A percentile compares a stretch with the other conserved stretches of the same genome.
phyloP scores from a whole-genome alignment of 1,140 invertebrate genomes.

The Neodiprion lecontei region DNA sequence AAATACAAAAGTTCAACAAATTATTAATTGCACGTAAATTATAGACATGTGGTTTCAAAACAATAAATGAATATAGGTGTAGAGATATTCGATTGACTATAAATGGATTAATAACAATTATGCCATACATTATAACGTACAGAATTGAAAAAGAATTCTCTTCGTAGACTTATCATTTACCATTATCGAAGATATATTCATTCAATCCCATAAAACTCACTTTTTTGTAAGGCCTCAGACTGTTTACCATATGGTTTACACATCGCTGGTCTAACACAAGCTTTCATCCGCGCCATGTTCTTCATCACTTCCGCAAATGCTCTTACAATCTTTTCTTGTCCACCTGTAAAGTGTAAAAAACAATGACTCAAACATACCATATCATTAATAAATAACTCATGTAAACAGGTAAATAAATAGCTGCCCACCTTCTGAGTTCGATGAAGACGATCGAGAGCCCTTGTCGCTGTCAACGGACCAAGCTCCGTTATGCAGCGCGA shows the following conservation, averaged over 20 bases:
- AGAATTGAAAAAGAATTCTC: slow-evolving; percentile 1
- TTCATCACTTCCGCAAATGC: slow-evolving; percentile 84
- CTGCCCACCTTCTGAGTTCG: slow-evolving; percentile 50
- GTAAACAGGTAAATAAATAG: background rate
- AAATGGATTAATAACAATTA: background rate
- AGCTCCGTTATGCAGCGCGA: slow-evolving; percentile 73
- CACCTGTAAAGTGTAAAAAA: slow-evolving; percentile 53
- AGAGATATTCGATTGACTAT: too few species aligned
- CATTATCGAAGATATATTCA: slow-evolving; percentile 24
- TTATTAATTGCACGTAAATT: too few species aligned
- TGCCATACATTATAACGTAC: slow-evolving; percentile 11
- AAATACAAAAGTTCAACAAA: too few species aligned
- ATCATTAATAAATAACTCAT: background rate
- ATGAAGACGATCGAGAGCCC: slow-evolving; percentile 45
- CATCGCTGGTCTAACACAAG: slow-evolving; percentile 83
- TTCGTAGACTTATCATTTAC: background rate
- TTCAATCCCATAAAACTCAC: slow-evolving; percentile 60
- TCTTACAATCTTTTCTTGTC: slow-evolving; percentile 81
- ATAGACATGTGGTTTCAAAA: too few species aligned
- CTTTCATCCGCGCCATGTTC: slow-evolving; percentile 85
- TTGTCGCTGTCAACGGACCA: slow-evolving; percentile 62
- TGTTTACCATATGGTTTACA: slow-evolving; percentile 89
- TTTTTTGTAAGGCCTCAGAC: slow-evolving; percentile 86
- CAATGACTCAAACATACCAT: background rate
- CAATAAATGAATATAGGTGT: too few species aligned